Base-by-base conservation (phyloP, 2,888 invertebrate species). In the Drosophila atripex region DNA sequence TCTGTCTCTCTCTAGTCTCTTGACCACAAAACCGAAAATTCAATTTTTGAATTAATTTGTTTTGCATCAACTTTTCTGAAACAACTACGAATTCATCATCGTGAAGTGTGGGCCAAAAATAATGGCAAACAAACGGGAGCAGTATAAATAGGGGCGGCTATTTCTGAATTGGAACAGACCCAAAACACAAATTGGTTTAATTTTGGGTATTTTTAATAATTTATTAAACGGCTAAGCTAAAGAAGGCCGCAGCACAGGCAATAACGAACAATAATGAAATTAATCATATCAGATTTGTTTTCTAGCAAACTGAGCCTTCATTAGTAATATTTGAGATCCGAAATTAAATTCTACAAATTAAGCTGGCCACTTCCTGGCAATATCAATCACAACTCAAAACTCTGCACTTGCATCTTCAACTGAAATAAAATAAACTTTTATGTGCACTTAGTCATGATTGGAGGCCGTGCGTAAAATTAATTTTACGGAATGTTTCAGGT, bases 111-210 rank as follows among this genome's bases (percentile, higher is more conserved):
- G 45, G 57, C 51, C 59, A 39, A 52, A 63, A 50, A 66, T 16
- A 76, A 71, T 75, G 65, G 21, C 21, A 23, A 23, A 23, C 21
- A 23, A 23, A 23, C 21, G 21, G 55, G 78, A 71, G 66, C 66
- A 69, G 57, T 76, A 71, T 76, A 85, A 87, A 87, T 82, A 71
- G 71, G 58, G n/a, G 32, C 21, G 11, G 47, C 86, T 87, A 87
- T 87, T 78, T 82, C 61, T 70, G 57, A 46, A 53, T 52, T 46
- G 68, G 63, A 63, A 16, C 38, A 16, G 16, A 41, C 46, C 63
- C 60, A 61, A 61, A 47, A 47, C 39, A 28, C n/a, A 61, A 30
- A 18, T 25, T 21, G 16, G 12, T 52, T 21, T 45, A 43, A 45
- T 25, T 65, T 65, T 35, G 45, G 53, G 28, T 53, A 53, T 46